Evolutionary conservation across 2,797 vertebrate genomes (phyloP), one percentile per base, ranked within the genome.

Genomic region (Danio tinwini): DNA sequence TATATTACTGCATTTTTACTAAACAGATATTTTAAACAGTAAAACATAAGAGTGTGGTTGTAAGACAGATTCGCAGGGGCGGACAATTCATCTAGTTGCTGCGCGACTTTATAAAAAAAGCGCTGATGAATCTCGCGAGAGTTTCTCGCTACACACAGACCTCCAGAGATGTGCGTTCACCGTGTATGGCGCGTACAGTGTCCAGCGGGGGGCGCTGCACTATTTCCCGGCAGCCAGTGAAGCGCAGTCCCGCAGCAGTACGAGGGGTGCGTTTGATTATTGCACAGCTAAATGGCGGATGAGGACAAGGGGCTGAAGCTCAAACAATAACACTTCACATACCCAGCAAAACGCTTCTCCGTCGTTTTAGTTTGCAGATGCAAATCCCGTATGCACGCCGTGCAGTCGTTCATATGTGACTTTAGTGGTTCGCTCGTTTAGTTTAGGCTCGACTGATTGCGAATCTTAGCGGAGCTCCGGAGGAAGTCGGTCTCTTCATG

Each of bases 211-310:
- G 77, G 81, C 80, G 78, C 59, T 78, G 63, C 67, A 71, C 10
- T 3, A 5, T 67, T 62, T 70, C 0, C 16, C 7, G 19, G 13
- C 10, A 55, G 55, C 49, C 17, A 61, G 39, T 47, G 47, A 50
- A 59, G 82, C 82, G 45, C 56, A 55, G 78, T 69, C 77, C 82
- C 73, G 82, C 82, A 80, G 77, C 69, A 79, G 62, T 84, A 93
- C 92, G 91, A 94, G 92, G 92, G 93, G 93, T 93, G 93, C 92
- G 93, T 94, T 94, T 90, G 92, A 92, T 94, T 92, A 92, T 90
- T 91, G 91, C 92, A 91, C 88, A 88, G 90, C 90, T 93, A 93
- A 95, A 95, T 95, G 94, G 94, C 94, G 94, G 94, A 93, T 90
- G 87, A 89, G 90, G 91, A 84, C 85, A 90, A 88, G 83, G 86